Percentiles rank a stretch among this genome's conserved stretches.
Conservation (phyloP, 2,113 vertebrate genomes). For the Orthochromis indermauri region DNA sequence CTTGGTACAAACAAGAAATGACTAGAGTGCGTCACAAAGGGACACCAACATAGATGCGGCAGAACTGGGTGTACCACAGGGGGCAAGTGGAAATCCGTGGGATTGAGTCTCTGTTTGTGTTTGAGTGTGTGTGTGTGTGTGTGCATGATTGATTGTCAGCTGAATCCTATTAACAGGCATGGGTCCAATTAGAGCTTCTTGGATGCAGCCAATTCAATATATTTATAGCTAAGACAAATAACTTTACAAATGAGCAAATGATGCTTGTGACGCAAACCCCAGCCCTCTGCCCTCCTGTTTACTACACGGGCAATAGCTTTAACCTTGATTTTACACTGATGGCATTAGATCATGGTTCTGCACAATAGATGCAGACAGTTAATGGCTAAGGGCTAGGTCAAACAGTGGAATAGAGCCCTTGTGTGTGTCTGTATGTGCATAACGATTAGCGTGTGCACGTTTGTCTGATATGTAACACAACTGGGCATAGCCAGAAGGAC, state of each 20-base stretch:
- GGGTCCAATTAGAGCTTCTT: background rate
- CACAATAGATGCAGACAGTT: conserved; percentile 33
- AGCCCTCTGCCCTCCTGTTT: background rate
- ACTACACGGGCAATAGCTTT: background rate
- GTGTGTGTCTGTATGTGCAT: background rate
- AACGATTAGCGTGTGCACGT: conserved; percentile 11
- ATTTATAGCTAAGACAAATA: background rate
- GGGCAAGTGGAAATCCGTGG: background rate
- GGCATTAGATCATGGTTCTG: background rate
- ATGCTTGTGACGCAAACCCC: background rate
- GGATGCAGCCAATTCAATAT: background rate
- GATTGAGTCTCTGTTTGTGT: background rate
- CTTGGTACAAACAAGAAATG: conserved; percentile 40
- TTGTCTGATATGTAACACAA: conserved; percentile 32
- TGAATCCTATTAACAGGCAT: conserved; percentile 22
- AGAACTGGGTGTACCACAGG: background rate
- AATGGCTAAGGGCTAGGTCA: conserved; percentile 43
- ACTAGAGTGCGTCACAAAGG: conserved; percentile 9
- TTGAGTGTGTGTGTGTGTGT: background rate
- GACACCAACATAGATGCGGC: background rate
- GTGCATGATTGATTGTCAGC: background rate
- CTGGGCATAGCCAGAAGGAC: conserved; percentile 44
- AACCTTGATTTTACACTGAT: conserved; percentile 10
- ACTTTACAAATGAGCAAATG: background rate
- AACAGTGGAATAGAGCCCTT: background rate